phyloP scores from a whole-genome alignment of 2,797 vertebrate species.

The Hirundo rustica region DNA sequence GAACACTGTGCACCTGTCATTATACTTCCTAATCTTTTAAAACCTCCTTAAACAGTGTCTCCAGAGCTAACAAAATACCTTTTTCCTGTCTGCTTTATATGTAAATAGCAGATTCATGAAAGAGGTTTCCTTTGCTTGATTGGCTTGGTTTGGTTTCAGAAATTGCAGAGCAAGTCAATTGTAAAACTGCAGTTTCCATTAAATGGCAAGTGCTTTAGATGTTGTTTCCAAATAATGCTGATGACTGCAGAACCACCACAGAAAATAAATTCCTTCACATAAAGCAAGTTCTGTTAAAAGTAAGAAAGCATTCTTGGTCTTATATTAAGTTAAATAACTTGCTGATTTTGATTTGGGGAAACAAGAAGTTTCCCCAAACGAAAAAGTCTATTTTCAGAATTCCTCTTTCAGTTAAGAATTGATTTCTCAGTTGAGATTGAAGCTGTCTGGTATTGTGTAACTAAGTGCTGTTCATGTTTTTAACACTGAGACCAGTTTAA shows the following conservation, averaged over 20 bases:
- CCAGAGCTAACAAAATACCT: constrained; percentile 63
- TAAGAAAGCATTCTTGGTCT: background rate
- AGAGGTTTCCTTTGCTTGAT: constrained; percentile 65
- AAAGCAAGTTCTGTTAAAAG: constrained; percentile 1
- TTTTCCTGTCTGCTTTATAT: constrained; percentile 65
- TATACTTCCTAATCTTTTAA: constrained; percentile 63
- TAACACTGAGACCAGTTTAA: background rate
- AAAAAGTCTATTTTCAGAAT: constrained; percentile 40
- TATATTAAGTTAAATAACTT: background rate
- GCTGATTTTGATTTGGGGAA: background rate
- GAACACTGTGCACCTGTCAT: constrained; percentile 61
- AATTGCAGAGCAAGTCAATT: constrained; percentile 19
- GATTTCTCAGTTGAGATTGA: background rate
- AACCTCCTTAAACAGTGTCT: constrained; percentile 57
- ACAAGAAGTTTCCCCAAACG: background rate
- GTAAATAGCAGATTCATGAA: constrained; percentile 66
- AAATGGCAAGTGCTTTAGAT: background rate
- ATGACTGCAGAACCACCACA: constrained; percentile 7
- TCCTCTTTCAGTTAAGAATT: constrained; percentile 9
- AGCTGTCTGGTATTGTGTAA: background rate
- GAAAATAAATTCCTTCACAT: constrained; percentile 21
- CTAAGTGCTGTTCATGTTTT: background rate
- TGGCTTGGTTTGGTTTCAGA: constrained; percentile 59
- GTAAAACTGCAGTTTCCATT: constrained; percentile 25
- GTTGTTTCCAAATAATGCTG: constrained; percentile 29